A percentile compares a stretch with the other conserved stretches of the same genome.
phyloP scores from a whole-genome alignment of 2,888 invertebrate species.

The Caenorhabditis uteleia region DNA sequence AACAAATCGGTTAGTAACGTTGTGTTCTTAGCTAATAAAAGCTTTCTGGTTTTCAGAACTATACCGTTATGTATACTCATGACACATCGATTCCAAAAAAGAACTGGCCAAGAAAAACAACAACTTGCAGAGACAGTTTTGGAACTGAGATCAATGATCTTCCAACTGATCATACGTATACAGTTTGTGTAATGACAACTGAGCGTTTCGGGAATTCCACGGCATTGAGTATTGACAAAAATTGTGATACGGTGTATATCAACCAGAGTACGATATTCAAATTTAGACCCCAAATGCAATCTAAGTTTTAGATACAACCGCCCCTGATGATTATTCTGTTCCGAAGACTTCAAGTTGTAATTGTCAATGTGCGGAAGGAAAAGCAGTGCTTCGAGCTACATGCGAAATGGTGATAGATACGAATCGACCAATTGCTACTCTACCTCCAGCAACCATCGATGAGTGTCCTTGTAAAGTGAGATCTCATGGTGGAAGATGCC shows the following conservation, averaged over 20 bases:
- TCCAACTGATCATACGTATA: constrained; percentile 59
- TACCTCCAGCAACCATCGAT: constrained; percentile 58
- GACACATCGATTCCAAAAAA: constrained; percentile 52
- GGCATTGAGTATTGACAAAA: constrained; percentile 40
- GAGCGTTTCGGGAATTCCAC: constrained; percentile 44
- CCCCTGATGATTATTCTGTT: constrained; percentile 45
- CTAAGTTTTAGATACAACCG: constrained; percentile 49
- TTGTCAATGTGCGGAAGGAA: constrained; percentile 59
- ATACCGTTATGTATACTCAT: constrained; percentile 60
- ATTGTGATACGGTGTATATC: constrained; percentile 47
- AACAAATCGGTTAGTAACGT: constrained; percentile 53
- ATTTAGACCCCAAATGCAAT: neutral
- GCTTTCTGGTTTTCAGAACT: constrained; percentile 48
- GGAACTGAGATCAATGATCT: constrained; percentile 47
- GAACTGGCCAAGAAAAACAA: constrained; percentile 53
- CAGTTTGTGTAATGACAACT: constrained; percentile 56
- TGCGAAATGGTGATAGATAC: constrained; percentile 54
- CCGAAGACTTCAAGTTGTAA: constrained; percentile 47
- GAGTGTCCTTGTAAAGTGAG: constrained; percentile 59
- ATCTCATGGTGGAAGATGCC: constrained; percentile 54
- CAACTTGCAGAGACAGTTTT: constrained; percentile 58
- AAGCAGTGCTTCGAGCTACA: constrained; percentile 53
- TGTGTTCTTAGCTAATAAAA: neutral
- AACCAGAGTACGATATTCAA: constrained; percentile 31
- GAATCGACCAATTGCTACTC: constrained; percentile 53